Percentiles rank a stretch among this genome's conserved stretches.
phyloP scores from a whole-genome alignment of 2,113 vertebrate genomes.

The Aythya baeri region DNA sequence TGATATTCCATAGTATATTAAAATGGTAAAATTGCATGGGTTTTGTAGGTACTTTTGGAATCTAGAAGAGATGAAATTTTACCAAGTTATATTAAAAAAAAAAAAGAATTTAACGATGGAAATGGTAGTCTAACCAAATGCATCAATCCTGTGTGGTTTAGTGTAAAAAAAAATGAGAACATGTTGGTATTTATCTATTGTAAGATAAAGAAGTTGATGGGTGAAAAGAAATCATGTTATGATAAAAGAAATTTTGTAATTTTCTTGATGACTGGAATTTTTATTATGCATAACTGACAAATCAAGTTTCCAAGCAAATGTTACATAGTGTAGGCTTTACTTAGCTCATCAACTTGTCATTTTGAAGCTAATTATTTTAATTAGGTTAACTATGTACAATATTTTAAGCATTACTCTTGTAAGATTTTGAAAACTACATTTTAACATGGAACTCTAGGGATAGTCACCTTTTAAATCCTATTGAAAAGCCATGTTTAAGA shows the following conservation, averaged over 20 bases:
- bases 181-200: constrained; percentile 89
- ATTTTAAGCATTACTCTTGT: constrained; percentile 94
- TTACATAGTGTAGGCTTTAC: constrained; percentile 96
- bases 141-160: constrained; percentile 90
- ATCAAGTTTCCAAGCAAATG: constrained; percentile 92
- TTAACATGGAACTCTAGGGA: constrained; percentile 95
- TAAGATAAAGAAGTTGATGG: constrained; percentile 86
- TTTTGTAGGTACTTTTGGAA: constrained; percentile 93
- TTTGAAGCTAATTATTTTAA: constrained; percentile 93
- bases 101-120: constrained; percentile 85
- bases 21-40: constrained; percentile 93
- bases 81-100: constrained; percentile 88
- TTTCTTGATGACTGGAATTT: constrained; percentile 92
- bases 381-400: constrained; percentile 95
- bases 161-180: constrained; percentile 86
- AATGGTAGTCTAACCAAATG: constrained; percentile 89
- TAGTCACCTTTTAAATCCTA: constrained; percentile 86
- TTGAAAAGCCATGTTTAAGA: constrained; percentile 92
- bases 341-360: constrained; percentile 91
- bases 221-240: constrained; percentile 95
- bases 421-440: constrained; percentile 91
- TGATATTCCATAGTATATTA: constrained; percentile 94
- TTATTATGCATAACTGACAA: constrained; percentile 94
- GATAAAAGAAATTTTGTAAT: constrained; percentile 90
- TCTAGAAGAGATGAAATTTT: constrained; percentile 89